Base-by-base conservation (phyloP, 2,888 invertebrate genomes). In the Mylabris sibirica region DNA sequence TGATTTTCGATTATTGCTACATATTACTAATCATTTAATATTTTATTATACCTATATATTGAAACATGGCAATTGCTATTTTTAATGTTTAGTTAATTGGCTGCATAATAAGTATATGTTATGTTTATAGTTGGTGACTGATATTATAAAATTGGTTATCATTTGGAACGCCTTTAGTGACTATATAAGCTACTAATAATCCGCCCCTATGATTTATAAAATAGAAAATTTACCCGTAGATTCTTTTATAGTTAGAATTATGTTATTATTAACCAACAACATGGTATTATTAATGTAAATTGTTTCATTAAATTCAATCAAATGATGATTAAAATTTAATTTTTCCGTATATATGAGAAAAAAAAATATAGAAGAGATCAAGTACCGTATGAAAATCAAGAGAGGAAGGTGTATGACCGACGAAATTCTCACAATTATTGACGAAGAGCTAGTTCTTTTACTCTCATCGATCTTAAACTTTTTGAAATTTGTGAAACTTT, bases 381-480 rank as follows among this genome's bases (percentile, higher is more conserved):
- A 60, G 70, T 70, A 70, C 70, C 67, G 70, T 65, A 70, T 63
- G 60, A 17, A 64, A 63, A 30, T 30, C 63, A 63, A 64, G 35
- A 9, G 30, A 35, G 17, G 57, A 68, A 70, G 70, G 70, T 70
- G 70, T 68, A 68, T 68, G 70, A 70, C 70, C 70, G 68, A 66
- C 68, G 70, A 70, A 70, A 65, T 68, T 70, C 70, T 66, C 70
- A 70, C 70, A 70, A 70, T 70, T 70, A 68, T 68, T 62, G 20
- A 49, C 3, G 9, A 49, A 12, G 6, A 44, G 44, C n/a, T 30
- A 49, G 49, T 20, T 20, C 11, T 20, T 49, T 49, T 49, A 49
- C 49, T 49, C 20, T 49, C 49, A 49, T 49, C 49, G 49, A 44
- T 11, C 4, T 22, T 22, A n/a, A n/a, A n/a, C 8, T 49, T 49